Base-by-base conservation (phyloP, 2,888 invertebrate genomes). In the Steinernema scapterisci region DNA sequence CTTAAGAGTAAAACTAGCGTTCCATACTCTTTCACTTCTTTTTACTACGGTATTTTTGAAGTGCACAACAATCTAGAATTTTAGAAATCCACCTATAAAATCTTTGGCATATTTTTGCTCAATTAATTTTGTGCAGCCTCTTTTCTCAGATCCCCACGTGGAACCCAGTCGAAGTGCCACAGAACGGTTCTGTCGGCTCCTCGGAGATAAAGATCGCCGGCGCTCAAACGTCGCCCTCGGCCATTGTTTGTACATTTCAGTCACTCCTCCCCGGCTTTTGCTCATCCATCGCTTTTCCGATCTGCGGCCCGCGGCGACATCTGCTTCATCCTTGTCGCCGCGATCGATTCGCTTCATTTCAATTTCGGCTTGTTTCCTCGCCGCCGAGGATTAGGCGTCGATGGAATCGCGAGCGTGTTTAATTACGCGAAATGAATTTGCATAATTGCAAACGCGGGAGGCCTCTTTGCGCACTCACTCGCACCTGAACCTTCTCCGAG, bases 371-470 rank as follows among this genome's bases (percentile, higher is more conserved):
- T 38, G 38, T 38, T 38, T 38, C 38, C 38, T 38, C 38, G 38
- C 21, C 63, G 27, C 63, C 63, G 38, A 7, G 63, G 63, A 63
- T 63, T 63, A 63, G 38, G 63, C 31, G 63, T 27, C 52, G 2
- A 52, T 23, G 23, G 63, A 27, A 31, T 27, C 31, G n/a, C n/a
- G n/a, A n/a, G n/a, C n/a, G 31, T 25, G 63, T 63, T 63, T 63
- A 63, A 63, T 63, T 63, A 31, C 63, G 63, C 63, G 63, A 9
- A n/a, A 63, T 63, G 63, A 63, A 63, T 63, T 63, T 63, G 63
- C 63, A 63, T 63, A 63, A 63, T 63, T 63, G 31, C 63, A 31
- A 31, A 54, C n/a, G n/a, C n/a, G n/a, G n/a, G n/a, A n/a, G 54
- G 54, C 16, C 54, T 9, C 25, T 38, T 38, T 9, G 23, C 11